Evolutionary conservation across 92 coral and sea anemone genomes (phyloP).

Genomic region (Anthopleura xanthogrammica): DNA sequence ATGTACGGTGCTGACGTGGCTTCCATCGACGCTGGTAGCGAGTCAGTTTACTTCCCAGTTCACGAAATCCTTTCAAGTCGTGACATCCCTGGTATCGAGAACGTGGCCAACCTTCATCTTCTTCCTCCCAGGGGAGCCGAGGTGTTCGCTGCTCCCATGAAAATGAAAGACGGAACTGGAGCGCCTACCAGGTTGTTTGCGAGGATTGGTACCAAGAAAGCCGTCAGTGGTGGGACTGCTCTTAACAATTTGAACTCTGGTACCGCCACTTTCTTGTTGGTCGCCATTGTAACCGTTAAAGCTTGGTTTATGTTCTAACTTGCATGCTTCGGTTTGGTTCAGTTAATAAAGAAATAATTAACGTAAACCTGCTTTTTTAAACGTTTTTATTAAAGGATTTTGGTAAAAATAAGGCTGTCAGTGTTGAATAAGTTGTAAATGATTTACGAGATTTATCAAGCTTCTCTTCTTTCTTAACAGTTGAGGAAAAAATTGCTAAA

Average conservation of each 20-base stretch:
- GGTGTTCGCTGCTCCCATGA: slow-evolving; percentile 50
- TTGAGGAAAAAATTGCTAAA: too few relatives aligned
- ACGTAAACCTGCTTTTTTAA: too few relatives aligned
- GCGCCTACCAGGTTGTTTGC: slow-evolving; percentile 55
- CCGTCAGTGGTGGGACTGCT: background rate
- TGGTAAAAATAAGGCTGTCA: too few relatives aligned
- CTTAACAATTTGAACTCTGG: background rate
- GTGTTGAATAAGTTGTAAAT: too few relatives aligned
- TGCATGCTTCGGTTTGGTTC: too few relatives aligned
- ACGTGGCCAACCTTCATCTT: background rate
- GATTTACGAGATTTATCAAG: too few relatives aligned
- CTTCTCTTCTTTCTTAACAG: too few relatives aligned
- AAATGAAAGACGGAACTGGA: slow-evolving; percentile 50
- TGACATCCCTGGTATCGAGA: slow-evolving; percentile 49
- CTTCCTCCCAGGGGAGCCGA: slow-evolving; percentile 58
- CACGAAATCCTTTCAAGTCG: slow-evolving; percentile 14
- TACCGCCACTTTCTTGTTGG: background rate
- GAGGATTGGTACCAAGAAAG: background rate
- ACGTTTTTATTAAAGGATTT: too few relatives aligned
- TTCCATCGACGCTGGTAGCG: slow-evolving; percentile 40
- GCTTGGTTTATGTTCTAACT: background rate
- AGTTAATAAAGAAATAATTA: too few relatives aligned
- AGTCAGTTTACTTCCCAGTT: background rate
- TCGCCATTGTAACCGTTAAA: background rate
- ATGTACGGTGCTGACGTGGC: slow-evolving; percentile 40